A percentile compares a stretch with the other conserved stretches of the same genome.
These are phyloP conservation scores for Drosophila neutralis DNA, from an alignment of 2,888 invertebrate genomes.

Conservation along the genomic window DNA sequence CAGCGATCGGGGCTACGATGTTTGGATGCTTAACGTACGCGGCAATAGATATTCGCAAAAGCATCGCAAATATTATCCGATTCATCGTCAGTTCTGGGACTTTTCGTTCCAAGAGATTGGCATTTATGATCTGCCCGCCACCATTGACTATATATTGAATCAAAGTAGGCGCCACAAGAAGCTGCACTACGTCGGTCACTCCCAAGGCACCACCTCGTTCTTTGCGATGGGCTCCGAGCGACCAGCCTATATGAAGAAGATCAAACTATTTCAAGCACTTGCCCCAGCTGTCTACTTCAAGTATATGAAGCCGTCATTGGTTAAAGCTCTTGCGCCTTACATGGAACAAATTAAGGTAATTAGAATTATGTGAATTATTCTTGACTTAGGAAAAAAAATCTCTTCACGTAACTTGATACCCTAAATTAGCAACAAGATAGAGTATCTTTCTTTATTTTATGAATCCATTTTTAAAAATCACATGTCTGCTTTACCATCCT, in stretches of 20 bases:
- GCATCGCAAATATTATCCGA: slow-evolving; percentile 85
- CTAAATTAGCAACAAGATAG: neutral
- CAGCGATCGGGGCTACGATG: slow-evolving; percentile 86
- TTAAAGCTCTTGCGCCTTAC: neutral
- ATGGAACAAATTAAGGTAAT: slow-evolving; percentile 12
- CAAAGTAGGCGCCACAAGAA: slow-evolving; percentile 84
- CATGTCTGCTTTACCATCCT: too few relatives aligned
- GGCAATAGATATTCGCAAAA: slow-evolving; percentile 87
- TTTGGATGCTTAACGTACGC: slow-evolving; percentile 88
- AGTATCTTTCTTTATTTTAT: too few relatives aligned
- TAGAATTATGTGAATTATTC: too few relatives aligned
- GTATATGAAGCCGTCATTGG: slow-evolving; percentile 76
- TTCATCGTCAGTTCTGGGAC: slow-evolving; percentile 86
- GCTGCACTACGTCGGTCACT: slow-evolving; percentile 88
- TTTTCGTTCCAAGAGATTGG: slow-evolving; percentile 90
- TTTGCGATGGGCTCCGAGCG: slow-evolving; percentile 84
- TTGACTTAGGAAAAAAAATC: too few relatives aligned
- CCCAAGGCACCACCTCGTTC: slow-evolving; percentile 86
- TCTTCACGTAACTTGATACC: too few relatives aligned
- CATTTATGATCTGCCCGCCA: slow-evolving; percentile 88
- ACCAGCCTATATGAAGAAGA: slow-evolving; percentile 86
- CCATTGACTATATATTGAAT: slow-evolving; percentile 87
- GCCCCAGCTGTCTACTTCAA: slow-evolving; percentile 86
- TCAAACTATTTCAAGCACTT: slow-evolving; percentile 85
- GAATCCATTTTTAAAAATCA: neutral